Percentiles rank a stretch among this genome's conserved stretches.
phyloP scores from a whole-genome alignment of 2,888 invertebrate species.

The Cheilosia soror region DNA sequence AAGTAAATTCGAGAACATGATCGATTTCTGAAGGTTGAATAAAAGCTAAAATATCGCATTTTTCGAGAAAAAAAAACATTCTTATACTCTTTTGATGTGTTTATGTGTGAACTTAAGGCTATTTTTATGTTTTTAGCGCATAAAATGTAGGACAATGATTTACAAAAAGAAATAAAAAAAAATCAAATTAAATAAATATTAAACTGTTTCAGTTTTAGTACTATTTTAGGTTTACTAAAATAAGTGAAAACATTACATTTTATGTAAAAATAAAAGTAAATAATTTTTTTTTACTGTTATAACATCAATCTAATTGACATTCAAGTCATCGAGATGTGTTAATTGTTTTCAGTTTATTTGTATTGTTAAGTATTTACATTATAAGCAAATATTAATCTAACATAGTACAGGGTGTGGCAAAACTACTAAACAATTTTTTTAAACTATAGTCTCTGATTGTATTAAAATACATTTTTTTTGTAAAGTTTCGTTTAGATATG shows the following conservation, averaged over 20 bases:
- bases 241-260: constrained; percentile 61
- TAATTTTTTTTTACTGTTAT: not conserved
- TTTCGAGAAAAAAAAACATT: constrained; percentile 11
- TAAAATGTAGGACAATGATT: constrained; percentile 47
- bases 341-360: not conserved
- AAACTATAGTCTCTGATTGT: too few relatives aligned
- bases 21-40: too few relatives aligned
- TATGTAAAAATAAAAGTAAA: not conserved
- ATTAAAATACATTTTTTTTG: too few relatives aligned
- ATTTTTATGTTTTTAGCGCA: constrained; percentile 18
- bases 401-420: not conserved
- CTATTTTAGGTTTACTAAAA: constrained; percentile 73
- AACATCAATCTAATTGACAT: constrained; percentile 66
- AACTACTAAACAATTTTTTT: not conserved
- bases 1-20: not conserved
- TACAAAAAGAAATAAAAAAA: constrained; percentile 13
- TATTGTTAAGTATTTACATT: not conserved
- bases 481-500: too few relatives aligned
- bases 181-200: not conserved
- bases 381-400: not conserved
- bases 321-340: constrained; percentile 69
- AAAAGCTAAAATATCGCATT: constrained; percentile 5
- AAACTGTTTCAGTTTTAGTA: constrained; percentile 43
- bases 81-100: constrained; percentile 24
- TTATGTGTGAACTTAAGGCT: constrained; percentile 15